A percentile compares a stretch with the other conserved stretches of the same genome.
Conservation (phyloP, 2,113 vertebrate genomes). For the Lasiurus borealis region DNA sequence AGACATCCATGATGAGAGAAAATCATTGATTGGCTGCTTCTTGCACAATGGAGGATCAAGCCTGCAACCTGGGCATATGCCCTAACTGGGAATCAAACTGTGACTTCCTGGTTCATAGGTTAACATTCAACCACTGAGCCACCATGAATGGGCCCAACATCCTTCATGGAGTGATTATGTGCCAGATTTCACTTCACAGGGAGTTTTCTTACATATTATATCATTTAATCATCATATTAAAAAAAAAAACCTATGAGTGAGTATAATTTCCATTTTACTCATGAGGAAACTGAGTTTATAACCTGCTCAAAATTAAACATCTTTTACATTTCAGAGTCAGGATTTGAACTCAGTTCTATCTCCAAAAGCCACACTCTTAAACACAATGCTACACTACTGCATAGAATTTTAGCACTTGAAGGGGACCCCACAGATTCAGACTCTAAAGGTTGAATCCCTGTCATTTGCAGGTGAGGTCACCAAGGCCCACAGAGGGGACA, state of each 20-base stretch:
- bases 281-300: slow-evolving; percentile 40
- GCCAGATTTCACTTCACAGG: not conserved
- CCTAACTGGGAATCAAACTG: no score
- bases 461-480: not conserved
- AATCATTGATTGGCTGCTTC: no score
- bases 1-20: no score
- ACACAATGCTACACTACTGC: not conserved
- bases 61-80: no score
- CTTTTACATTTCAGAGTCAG: not conserved
- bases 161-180: not conserved
- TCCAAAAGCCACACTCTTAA: not conserved
- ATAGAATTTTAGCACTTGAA: not conserved
- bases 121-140: no score
- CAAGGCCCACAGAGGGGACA: not conserved
- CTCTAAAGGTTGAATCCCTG: not conserved
- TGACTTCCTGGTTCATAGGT: no score
- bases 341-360: not conserved
- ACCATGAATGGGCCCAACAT: not conserved
- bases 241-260: not conserved
- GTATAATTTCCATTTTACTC: not conserved
- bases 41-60: no score
- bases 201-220: not conserved
- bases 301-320: not conserved
- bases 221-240: not conserved
- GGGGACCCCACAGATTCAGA: not conserved